phyloP scores from a whole-genome alignment of 2,888 invertebrate genomes.

The Drosophila quinaria region DNA sequence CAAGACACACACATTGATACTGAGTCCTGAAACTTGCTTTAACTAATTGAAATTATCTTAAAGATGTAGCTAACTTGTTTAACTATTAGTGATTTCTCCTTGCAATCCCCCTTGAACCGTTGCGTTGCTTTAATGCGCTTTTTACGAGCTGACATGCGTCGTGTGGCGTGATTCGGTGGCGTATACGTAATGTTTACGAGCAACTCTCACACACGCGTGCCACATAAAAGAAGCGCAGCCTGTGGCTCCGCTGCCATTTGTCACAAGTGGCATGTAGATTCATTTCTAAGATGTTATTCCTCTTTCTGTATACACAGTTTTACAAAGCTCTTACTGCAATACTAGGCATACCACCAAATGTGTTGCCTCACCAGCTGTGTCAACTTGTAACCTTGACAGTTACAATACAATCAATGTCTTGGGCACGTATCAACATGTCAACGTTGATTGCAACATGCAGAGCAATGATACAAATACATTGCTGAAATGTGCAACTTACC shows the following conservation, averaged over 20 bases:
- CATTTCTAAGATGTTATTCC: conserved; percentile 28
- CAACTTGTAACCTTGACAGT: conserved; percentile 47
- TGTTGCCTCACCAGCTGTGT: conserved; percentile 8
- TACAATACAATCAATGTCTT: conserved; percentile 74
- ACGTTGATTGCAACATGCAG: conserved; percentile 68
- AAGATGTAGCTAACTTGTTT: conserved; percentile 37
- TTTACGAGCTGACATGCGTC: conserved; percentile 59
- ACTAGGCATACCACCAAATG: conserved; percentile 27
- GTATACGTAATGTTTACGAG: conserved; percentile 51
- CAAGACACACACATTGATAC: conserved; percentile 7
- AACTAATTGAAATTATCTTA: conserved; percentile 50
- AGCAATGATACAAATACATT: conserved; percentile 11
- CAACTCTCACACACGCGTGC: conserved; percentile 20
- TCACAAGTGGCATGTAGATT: conserved; percentile 50
- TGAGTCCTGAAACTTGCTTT: conserved; percentile 20
- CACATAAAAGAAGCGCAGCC: conserved; percentile 43
- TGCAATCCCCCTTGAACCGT: conserved; percentile 1
- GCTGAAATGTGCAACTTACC: conserved; percentile 49
- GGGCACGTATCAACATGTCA: conserved; percentile 60
- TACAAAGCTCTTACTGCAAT: conserved; percentile 38
- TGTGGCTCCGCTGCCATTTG: conserved; percentile 27
- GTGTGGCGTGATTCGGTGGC: conserved; percentile 22
- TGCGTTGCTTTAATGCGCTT: conserved; percentile 31
- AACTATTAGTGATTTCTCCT: conserved; percentile 21
- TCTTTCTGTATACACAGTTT: conserved; percentile 50